Conservation (phyloP, 2,797 vertebrate species). For the Odontamblyopus rebecca region DNA sequence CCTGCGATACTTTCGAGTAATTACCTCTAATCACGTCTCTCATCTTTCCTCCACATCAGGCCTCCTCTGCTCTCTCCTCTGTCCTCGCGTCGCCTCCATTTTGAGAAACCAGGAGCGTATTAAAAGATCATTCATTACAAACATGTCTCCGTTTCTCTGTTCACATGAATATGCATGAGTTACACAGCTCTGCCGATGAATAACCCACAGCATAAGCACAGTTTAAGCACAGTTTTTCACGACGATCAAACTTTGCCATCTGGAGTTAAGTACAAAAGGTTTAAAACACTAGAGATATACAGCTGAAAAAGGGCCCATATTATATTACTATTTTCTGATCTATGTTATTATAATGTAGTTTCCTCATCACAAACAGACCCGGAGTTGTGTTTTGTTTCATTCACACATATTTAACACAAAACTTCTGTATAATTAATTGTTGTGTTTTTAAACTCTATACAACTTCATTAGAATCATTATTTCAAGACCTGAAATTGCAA, state of each 20-base stretch:
- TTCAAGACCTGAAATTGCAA: too few relatives aligned
- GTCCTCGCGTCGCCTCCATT: slow-evolving; percentile 15
- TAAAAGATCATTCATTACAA: slow-evolving; percentile 37
- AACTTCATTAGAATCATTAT: too few relatives aligned
- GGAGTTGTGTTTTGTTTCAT: too few relatives aligned
- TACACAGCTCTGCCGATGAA: slow-evolving; percentile 33
- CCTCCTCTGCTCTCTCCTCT: not conserved
- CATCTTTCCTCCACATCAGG: not conserved
- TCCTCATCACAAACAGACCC: too few relatives aligned
- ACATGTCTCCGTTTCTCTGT: slow-evolving; percentile 34
- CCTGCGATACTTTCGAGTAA: slow-evolving; percentile 9
- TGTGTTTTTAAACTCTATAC: too few relatives aligned
- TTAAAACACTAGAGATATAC: not conserved
- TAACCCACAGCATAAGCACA: not conserved
- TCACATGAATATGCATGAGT: slow-evolving; percentile 58
- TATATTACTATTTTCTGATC: too few relatives aligned
- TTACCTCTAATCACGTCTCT: slow-evolving; percentile 23
- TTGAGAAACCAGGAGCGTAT: slow-evolving; percentile 25
- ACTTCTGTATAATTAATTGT: too few relatives aligned
- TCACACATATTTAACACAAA: too few relatives aligned
- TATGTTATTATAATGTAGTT: too few relatives aligned
- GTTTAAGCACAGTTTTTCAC: not conserved
- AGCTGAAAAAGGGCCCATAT: too few relatives aligned
- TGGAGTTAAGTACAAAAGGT: slow-evolving; percentile 37
- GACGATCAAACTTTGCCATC: slow-evolving; percentile 46